A percentile compares a stretch with the other conserved stretches of the same genome.
Conservation (phyloP, 2,113 vertebrate genomes). For the Ardeotis arabs region DNA sequence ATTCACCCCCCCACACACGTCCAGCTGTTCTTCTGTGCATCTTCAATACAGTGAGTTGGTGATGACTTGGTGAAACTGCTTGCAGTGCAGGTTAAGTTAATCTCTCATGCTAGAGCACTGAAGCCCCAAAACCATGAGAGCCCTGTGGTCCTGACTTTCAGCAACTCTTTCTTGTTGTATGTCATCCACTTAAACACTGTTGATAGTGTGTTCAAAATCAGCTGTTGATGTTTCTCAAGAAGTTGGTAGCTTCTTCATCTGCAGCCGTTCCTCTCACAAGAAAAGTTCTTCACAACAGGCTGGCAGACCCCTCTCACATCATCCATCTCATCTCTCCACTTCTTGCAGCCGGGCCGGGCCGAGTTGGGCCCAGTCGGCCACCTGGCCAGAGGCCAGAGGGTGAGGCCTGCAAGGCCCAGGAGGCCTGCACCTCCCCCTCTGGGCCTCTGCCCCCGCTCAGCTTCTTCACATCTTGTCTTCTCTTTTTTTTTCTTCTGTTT, state of each 20-base stretch:
- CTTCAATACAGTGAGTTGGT: not conserved
- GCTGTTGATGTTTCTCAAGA: not conserved
- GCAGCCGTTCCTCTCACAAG: too few species aligned
- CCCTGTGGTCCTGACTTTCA: not conserved
- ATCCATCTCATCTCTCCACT: too few species aligned
- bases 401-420: too few species aligned
- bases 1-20: not conserved
- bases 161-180: not conserved
- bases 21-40: not conserved
- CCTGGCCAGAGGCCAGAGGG: too few species aligned
- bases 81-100: not conserved
- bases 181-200: not conserved
- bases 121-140: not conserved
- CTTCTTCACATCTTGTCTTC: too few species aligned
- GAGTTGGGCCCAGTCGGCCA: too few species aligned
- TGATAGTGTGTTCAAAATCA: not conserved
- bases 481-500: too few species aligned
- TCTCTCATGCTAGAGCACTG: not conserved
- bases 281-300: too few species aligned
- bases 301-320: too few species aligned
- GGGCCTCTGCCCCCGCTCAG: too few species aligned
- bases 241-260: not conserved
- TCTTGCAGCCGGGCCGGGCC: too few species aligned
- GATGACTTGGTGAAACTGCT: not conserved
- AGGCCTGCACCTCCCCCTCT: too few species aligned